Base-by-base conservation (phyloP, 2,888 invertebrate genomes). In the Creontiades dilutus region DNA sequence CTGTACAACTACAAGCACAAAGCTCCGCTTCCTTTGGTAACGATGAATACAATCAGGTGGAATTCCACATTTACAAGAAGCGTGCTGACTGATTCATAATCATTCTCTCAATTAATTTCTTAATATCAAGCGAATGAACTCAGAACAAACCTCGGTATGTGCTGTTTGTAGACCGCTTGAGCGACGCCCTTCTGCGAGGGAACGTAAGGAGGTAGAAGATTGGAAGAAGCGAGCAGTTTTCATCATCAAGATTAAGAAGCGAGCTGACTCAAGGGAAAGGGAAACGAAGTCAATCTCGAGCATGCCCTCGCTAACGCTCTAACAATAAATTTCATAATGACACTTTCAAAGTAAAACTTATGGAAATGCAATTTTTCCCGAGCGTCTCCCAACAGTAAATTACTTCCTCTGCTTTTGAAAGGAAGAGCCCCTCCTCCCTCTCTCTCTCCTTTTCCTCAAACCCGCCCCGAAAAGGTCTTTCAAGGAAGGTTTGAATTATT, bases 251-350 rank as follows among this genome's bases (percentile, higher is more conserved):
- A 52, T 52, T 13, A 52, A 16, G 52, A 52, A 52, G 52, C 14
- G 11, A 52, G 52, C 52, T 52, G 3, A 52, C 1, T 1, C 52
- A 52, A 52, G 61, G n/a, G 16, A 19, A 61, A 19, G 19, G 61
- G n/a, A 61, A 61, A 61, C 61, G 9, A 61, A 19, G 16, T 19
- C 19, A 61, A 61, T 61, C 61, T 61, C 68, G 19, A 68, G 23
- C 19, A 68, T 68, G 68, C 68, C 7, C n/a, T 68, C 11, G 27
- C 19, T 68, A 68, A 68, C 12, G 9, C 68, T 68, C 23, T 68
- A 68, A 68, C 68, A 68, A 68, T 68, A 68, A 68, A 68, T 68
- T 68, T 68, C 68, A 23, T 68, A 68, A 23, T 68, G 68, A 68
- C 68, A 68, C 27, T 68, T 68, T 68, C 68, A 9, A 27, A 68